Evolutionary conservation across 1,140 invertebrate species (phyloP).

Genomic region (Bradynema listronoti): DNA sequence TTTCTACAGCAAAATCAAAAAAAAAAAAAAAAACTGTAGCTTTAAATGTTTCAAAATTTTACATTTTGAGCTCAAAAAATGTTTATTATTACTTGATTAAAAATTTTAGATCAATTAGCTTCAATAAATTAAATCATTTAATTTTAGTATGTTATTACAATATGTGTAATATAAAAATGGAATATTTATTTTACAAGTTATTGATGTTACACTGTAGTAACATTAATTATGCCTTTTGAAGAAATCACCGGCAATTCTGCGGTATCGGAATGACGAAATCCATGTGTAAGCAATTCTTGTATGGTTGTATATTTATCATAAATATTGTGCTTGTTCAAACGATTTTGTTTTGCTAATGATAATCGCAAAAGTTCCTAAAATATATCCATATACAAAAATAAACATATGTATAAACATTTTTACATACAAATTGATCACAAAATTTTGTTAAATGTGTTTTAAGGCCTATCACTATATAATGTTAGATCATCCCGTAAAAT

Average conservation of each 20-base stretch:
- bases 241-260: conserved; percentile 10
- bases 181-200: too few species aligned
- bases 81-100: too few species aligned
- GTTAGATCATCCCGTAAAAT: background rate
- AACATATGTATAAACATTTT: background rate
- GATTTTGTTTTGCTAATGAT: conserved; percentile 62
- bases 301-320: conserved; percentile 62
- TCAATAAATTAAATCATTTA: too few species aligned
- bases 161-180: too few species aligned
- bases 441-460: too few species aligned
- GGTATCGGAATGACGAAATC: conserved; percentile 43
- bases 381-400: conserved; percentile 1
- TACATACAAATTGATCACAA: background rate
- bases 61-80: too few species aligned
- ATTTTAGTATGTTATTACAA: too few species aligned
- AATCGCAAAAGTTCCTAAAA: conserved; percentile 59
- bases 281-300: conserved; percentile 62
- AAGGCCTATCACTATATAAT: background rate
- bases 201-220: conserved; percentile 31
- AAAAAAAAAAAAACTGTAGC: too few species aligned
- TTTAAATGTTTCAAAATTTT: too few species aligned
- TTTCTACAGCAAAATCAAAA: too few species aligned
- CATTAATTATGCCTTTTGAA: conserved; percentile 32
- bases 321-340: conserved; percentile 59
- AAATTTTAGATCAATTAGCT: too few species aligned